Evolutionary conservation across 1,140 invertebrate species (phyloP).

Genomic region (Lasioglossum albipes): DNA sequence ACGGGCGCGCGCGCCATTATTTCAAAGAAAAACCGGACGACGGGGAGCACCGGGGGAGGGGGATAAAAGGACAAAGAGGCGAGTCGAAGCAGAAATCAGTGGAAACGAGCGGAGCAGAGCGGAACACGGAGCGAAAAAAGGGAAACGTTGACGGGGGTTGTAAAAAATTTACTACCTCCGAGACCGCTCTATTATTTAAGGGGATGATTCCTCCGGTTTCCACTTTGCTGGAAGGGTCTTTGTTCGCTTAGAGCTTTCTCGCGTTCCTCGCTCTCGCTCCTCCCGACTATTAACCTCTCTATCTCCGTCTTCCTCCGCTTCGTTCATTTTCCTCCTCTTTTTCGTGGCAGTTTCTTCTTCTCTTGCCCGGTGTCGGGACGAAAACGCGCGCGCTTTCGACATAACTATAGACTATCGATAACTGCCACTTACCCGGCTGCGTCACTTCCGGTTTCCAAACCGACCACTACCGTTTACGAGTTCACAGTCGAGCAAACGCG

Average conservation of each 20-base stretch:
- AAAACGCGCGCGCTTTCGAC: slow-evolving; percentile 18
- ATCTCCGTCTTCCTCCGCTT: too few species aligned
- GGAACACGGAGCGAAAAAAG: neutral
- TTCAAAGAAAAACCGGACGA: neutral
- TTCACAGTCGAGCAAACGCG: slow-evolving; percentile 64
- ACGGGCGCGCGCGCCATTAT: neutral
- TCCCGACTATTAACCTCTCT: neutral
- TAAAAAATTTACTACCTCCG: slow-evolving; percentile 69
- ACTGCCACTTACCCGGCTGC: slow-evolving; percentile 71
- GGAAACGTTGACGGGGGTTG: slow-evolving; percentile 62
- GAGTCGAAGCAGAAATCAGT: too few species aligned
- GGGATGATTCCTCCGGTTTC: slow-evolving; percentile 48
- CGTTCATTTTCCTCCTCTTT: too few species aligned
- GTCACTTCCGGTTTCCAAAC: slow-evolving; percentile 75
- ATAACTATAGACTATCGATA: slow-evolving; percentile 74
- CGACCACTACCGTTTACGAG: slow-evolving; percentile 69
- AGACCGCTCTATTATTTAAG: slow-evolving; percentile 64
- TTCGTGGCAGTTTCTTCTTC: too few species aligned
- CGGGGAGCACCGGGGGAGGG: neutral
- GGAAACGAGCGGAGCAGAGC: neutral
- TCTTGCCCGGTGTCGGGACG: neutral
- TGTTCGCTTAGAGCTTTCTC: slow-evolving; percentile 32
- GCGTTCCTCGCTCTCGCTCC: neutral
- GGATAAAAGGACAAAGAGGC: neutral
- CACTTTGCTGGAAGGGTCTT: slow-evolving; percentile 22